Conservation (phyloP, 2,797 vertebrate genomes). For the Pseudomugil gertrudae region DNA sequence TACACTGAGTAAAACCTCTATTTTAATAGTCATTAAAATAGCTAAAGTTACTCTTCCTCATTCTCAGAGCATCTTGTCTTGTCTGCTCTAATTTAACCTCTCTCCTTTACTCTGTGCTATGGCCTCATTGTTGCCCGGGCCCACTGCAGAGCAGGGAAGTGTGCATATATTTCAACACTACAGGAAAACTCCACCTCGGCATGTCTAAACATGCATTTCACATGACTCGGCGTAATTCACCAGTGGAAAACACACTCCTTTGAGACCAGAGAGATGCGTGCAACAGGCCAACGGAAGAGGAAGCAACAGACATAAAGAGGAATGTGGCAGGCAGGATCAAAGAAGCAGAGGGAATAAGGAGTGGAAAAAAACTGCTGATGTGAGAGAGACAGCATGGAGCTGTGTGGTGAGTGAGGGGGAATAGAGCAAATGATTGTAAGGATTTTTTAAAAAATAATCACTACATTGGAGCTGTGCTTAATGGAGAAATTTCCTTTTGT, state of each 20-base stretch:
- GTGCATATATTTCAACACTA: constrained; percentile 66
- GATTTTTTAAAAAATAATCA: background rate
- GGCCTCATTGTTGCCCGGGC: constrained; percentile 26
- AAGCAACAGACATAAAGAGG: constrained; percentile 35
- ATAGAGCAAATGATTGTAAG: background rate
- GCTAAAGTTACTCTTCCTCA: constrained; percentile 20
- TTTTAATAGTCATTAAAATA: constrained; percentile 49
- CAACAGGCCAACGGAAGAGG: constrained; percentile 43
- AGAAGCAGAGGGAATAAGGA: constrained; percentile 4
- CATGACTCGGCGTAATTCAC: constrained; percentile 64
- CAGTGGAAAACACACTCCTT: constrained; percentile 61
- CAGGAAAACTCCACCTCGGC: constrained; percentile 48
- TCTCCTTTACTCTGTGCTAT: constrained; percentile 15
- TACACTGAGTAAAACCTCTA: constrained; percentile 12
- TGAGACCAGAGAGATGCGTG: constrained; percentile 37
- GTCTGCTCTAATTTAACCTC: constrained; percentile 57
- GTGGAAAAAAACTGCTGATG: constrained; percentile 20
- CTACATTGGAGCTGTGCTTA: no score
- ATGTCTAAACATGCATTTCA: constrained; percentile 69
- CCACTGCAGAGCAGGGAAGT: constrained; percentile 35
- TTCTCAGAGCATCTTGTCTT: constrained; percentile 18
- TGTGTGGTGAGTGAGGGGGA: constrained; percentile 2
- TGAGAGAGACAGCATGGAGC: constrained; percentile 34
- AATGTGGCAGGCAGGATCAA: constrained; percentile 22
- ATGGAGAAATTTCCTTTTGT: constrained; percentile 5